These are phyloP conservation scores for Saccopteryx leptura DNA, from an alignment of 2,113 vertebrate genomes.

Conservation along the genomic window DNA sequence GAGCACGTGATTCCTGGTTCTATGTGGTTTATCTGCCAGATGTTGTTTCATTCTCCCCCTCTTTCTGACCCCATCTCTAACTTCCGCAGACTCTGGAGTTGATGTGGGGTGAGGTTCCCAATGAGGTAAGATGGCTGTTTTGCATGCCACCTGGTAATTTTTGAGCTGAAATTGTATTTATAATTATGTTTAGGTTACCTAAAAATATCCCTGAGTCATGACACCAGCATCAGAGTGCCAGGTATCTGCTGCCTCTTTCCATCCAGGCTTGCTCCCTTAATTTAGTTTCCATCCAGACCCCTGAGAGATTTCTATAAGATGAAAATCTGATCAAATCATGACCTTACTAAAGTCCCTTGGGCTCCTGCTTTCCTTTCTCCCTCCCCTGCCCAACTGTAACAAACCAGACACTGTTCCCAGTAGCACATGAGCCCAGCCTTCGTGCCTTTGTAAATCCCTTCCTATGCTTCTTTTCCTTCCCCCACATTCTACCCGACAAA, in stretches of 20 bases:
- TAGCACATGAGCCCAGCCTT: not conserved
- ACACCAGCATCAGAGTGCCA: constrained; percentile 24
- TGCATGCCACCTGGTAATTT: constrained; percentile 59
- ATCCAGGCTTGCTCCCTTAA: not conserved
- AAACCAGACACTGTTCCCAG: not conserved
- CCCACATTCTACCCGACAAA: not conserved
- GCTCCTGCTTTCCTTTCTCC: not conserved
- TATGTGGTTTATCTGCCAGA: not conserved
- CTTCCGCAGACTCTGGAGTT: not conserved
- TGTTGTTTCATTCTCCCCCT: not conserved
- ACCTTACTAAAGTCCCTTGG: constrained; percentile 4
- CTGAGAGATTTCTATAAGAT: constrained; percentile 33
- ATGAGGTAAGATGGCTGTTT: not conserved
- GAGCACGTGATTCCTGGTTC: not conserved
- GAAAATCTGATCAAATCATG: constrained; percentile 4
- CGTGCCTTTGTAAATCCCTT: not conserved
- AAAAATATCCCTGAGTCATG: constrained; percentile 59
- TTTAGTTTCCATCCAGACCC: not conserved
- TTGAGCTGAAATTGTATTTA: constrained; percentile 65
- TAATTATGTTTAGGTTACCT: constrained; percentile 61
- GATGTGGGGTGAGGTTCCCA: not conserved
- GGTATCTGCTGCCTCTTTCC: not conserved
- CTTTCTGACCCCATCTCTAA: not conserved
- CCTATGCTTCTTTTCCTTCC: not conserved
- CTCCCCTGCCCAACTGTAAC: not conserved